Percentiles rank a stretch among this genome's conserved stretches.
phyloP scores from a whole-genome alignment of 2,113 vertebrate genomes.

The Bostrychus sinensis region DNA sequence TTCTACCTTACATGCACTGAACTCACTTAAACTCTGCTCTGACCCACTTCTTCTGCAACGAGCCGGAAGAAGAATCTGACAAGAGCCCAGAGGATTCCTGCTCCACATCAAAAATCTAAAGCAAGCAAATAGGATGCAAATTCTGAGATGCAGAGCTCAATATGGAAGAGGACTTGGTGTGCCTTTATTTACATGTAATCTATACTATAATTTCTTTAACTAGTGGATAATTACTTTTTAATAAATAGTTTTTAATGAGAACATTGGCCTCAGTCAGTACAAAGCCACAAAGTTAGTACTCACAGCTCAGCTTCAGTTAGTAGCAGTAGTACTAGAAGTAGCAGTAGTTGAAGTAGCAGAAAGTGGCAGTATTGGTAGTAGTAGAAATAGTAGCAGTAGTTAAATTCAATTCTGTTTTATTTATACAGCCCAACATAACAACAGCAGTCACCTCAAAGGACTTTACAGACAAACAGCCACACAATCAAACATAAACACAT shows the following conservation, averaged over 20 bases:
- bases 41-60: conserved; percentile 66
- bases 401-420: too few relatives aligned
- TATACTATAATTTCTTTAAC: conserved; percentile 5
- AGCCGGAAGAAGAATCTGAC: conserved; percentile 59
- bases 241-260: conserved; percentile 22
- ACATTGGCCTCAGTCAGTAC: too few relatives aligned
- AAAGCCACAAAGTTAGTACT: too few relatives aligned
- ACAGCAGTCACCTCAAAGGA: too few relatives aligned
- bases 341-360: too few relatives aligned
- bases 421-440: too few relatives aligned
- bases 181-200: conserved; percentile 10
- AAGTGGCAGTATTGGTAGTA: too few relatives aligned
- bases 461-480: too few relatives aligned
- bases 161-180: neutral
- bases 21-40: conserved; percentile 65
- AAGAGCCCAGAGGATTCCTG: conserved; percentile 59
- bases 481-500: too few relatives aligned
- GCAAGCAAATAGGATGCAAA: conserved; percentile 37
- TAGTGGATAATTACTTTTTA: conserved; percentile 12
- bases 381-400: too few relatives aligned
- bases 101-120: conserved; percentile 45
- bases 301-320: too few relatives aligned
- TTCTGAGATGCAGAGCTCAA: conserved; percentile 19
- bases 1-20: conserved; percentile 31
- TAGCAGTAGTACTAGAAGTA: too few relatives aligned